Percentiles rank a stretch among this genome's conserved stretches.
Evolutionary conservation across 2,888 invertebrate species (phyloP).

Genomic region (Troides aeacus): DNA sequence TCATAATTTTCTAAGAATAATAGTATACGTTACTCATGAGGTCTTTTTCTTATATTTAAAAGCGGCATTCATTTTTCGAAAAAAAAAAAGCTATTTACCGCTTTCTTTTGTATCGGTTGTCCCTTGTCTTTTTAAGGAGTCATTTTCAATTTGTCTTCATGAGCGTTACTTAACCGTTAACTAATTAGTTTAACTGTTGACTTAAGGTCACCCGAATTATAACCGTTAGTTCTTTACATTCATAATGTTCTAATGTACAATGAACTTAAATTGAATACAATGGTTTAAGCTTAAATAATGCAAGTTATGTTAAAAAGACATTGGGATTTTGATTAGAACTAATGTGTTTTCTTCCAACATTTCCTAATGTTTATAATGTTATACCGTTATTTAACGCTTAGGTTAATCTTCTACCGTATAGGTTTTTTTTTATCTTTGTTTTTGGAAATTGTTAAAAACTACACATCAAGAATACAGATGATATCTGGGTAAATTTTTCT

Average conservation of each 20-base stretch:
- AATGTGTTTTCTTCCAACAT: not conserved
- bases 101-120: no score
- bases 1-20: no score
- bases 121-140: no score
- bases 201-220: not conserved
- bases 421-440: not conserved
- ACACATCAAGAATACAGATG: not conserved
- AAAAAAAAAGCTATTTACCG: no score
- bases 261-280: not conserved
- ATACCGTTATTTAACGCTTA: not conserved
- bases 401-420: not conserved
- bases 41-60: no score
- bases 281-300: not conserved
- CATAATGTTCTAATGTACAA: not conserved
- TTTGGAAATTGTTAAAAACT: not conserved
- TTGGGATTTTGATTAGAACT: not conserved
- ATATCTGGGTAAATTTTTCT: not conserved
- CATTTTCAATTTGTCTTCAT: no score
- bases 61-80: no score
- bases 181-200: not conserved
- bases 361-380: not conserved
- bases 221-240: not conserved
- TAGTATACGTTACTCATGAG: no score
- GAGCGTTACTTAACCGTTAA: not conserved
- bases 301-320: not conserved